Percentiles rank a stretch among this genome's conserved stretches.
phyloP scores from a whole-genome alignment of 2,797 vertebrate genomes.

The Acrossocheilus wenchowensis region DNA sequence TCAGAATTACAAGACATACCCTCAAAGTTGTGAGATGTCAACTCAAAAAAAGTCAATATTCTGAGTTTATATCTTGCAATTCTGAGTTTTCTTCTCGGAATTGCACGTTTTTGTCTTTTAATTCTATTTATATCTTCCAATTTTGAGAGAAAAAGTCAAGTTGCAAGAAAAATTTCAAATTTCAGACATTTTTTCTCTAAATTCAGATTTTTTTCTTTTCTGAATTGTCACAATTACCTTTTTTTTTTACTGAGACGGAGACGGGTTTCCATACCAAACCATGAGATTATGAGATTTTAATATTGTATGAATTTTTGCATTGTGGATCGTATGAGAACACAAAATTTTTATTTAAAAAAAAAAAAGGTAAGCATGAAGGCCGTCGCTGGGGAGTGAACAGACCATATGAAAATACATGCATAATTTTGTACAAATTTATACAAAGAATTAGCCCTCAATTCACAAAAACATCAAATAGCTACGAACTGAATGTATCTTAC shows the following conservation, averaged over 20 bases:
- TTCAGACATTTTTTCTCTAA: background rate
- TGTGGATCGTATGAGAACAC: too few species aligned
- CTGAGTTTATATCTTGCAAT: background rate
- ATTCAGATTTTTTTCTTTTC: background rate
- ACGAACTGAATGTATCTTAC: background rate
- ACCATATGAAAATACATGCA: too few species aligned
- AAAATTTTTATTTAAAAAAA: too few species aligned
- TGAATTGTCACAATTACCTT: background rate
- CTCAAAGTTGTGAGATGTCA: too few species aligned
- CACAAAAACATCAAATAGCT: background rate
- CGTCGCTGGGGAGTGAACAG: too few species aligned
- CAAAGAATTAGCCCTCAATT: background rate
- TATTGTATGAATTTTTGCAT: too few species aligned
- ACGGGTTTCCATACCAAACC: too few species aligned
- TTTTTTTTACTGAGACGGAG: background rate
- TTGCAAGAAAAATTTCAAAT: background rate
- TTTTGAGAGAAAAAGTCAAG: background rate
- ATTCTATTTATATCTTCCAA: background rate
- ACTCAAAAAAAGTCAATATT: background rate
- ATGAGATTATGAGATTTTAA: too few species aligned
- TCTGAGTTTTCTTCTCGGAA: background rate
- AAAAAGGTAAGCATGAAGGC: background rate
- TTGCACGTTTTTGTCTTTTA: too few species aligned
- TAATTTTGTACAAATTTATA: background rate
- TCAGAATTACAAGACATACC: background rate